phyloP scores from a whole-genome alignment of 2,113 vertebrate genomes.

The Rhodinocichla rosea region DNA sequence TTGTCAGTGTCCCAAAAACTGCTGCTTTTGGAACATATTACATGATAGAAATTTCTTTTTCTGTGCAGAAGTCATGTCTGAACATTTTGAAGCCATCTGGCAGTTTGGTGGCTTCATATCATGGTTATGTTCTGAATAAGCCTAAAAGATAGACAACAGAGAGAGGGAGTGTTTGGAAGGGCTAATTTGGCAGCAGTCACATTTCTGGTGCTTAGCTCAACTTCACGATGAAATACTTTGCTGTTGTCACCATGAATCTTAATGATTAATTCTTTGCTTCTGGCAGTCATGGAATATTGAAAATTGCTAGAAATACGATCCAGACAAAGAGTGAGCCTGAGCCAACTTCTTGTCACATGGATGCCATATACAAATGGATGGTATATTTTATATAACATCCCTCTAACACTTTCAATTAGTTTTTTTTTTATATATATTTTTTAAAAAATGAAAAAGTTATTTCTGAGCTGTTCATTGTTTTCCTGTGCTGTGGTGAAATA shows the following conservation, averaged over 20 bases:
- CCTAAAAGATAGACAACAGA: neutral
- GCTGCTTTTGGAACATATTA: neutral
- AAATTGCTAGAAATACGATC: slow-evolving; percentile 7
- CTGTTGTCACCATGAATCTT: slow-evolving; percentile 5
- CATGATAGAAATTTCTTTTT: neutral
- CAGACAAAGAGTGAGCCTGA: neutral
- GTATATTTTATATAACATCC: neutral
- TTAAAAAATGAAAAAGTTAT: neutral
- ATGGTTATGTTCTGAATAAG: neutral
- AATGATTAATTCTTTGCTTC: slow-evolving; percentile 29
- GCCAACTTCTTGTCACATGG: neutral
- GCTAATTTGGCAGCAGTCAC: slow-evolving; percentile 2
- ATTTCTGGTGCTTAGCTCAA: slow-evolving; percentile 1
- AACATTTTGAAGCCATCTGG: slow-evolving; percentile 7
- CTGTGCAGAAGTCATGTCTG: neutral
- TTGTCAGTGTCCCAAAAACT: neutral
- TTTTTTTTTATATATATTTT: neutral
- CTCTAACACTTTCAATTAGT: neutral
- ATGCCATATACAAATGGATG: neutral
- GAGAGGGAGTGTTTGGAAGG: neutral
- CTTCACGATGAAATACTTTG: neutral
- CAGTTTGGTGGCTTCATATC: neutral
- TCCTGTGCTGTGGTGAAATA: neutral
- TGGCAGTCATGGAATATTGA: slow-evolving; percentile 25
- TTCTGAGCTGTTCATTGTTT: neutral